A percentile compares a stretch with the other conserved stretches of the same genome.
These are phyloP conservation scores for Holotrichia oblita DNA, from an alignment of 1,140 invertebrate genomes.

Conservation along the genomic window DNA sequence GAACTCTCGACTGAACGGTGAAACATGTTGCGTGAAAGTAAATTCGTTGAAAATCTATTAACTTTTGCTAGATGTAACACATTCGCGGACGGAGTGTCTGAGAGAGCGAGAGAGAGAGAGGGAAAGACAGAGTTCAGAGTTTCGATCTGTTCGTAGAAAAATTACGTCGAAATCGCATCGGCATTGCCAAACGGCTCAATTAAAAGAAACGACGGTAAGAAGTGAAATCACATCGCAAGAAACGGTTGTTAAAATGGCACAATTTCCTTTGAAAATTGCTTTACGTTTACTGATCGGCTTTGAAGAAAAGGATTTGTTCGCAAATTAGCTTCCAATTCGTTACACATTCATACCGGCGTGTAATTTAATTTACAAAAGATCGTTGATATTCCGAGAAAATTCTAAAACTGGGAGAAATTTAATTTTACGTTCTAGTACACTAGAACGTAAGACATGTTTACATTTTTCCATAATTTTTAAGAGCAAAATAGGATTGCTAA, in stretches of 20 bases:
- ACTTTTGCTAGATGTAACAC: constrained; percentile 26
- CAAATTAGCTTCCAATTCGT: too few species aligned
- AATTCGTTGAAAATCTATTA: constrained; percentile 33
- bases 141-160: neutral
- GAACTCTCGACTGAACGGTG: neutral
- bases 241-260: neutral
- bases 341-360: too few species aligned
- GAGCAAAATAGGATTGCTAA: too few species aligned
- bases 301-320: neutral
- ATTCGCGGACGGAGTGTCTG: neutral
- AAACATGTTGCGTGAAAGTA: constrained; percentile 14
- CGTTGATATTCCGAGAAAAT: too few species aligned
- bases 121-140: neutral
- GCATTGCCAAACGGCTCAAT: constrained; percentile 1
- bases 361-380: too few species aligned
- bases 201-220: neutral
- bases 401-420: too few species aligned
- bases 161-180: neutral
- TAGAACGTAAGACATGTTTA: too few species aligned
- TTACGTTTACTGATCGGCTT: neutral
- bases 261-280: constrained; percentile 9
- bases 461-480: too few species aligned
- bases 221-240: constrained; percentile 15
- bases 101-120: too few species aligned
- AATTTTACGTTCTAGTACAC: too few species aligned